A percentile compares a stretch with the other conserved stretches of the same genome.
Conservation (phyloP, 1,140 invertebrate genomes). For the Seison nebaliae region DNA sequence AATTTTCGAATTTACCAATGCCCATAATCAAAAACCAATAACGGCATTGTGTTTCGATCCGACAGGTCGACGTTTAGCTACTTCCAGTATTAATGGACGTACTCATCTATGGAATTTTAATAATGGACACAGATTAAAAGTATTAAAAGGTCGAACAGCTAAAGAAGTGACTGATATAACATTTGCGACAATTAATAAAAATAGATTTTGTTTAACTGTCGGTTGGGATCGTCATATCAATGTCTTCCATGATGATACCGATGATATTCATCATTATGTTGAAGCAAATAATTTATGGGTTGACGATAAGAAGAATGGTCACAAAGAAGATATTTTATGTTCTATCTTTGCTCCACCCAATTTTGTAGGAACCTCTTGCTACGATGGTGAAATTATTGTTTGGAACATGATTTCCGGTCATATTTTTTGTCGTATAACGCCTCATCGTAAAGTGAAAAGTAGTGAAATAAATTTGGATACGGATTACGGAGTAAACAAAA, state of each 20-base stretch:
- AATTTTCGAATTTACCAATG: conserved; percentile 26
- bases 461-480: conserved; percentile 17
- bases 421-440: conserved; percentile 23
- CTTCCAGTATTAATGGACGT: conserved; percentile 25
- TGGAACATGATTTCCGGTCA: conserved; percentile 30
- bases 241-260: conserved; percentile 24
- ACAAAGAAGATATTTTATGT: conserved; percentile 25
- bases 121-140: conserved; percentile 25
- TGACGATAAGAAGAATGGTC: conserved; percentile 24
- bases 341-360: conserved; percentile 23
- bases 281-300: conserved; percentile 22
- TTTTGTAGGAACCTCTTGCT: conserved; percentile 24
- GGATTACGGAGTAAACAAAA: conserved; percentile 22
- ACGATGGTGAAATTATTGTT: conserved; percentile 27
- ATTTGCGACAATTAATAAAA: conserved; percentile 27
- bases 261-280: conserved; percentile 19
- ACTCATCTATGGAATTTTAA: conserved; percentile 29
- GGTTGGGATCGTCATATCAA: conserved; percentile 29
- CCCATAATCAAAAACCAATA: conserved; percentile 23
- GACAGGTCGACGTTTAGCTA: conserved; percentile 25
- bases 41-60: conserved; percentile 28
- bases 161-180: conserved; percentile 24
- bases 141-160: conserved; percentile 18
- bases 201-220: conserved; percentile 25
- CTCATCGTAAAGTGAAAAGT: conserved; percentile 11